Conservation (phyloP, 2,797 vertebrate genomes). For the Enteromius argenteus region DNA sequence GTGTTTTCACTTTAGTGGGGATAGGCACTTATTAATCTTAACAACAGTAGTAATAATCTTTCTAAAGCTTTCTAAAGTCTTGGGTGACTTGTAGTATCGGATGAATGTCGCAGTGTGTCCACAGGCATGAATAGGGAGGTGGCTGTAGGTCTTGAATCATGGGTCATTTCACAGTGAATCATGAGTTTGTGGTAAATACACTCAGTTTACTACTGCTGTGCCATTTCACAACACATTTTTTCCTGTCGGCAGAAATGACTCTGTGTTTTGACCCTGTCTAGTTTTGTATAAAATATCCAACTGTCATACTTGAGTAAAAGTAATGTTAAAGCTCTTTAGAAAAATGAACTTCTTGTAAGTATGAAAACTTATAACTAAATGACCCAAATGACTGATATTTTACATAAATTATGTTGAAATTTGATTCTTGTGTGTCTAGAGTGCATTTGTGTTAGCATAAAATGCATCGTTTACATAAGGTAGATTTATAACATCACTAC, state of each 20-base stretch:
- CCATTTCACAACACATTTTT: conserved; percentile 3
- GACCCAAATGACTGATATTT: background rate
- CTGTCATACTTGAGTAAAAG: background rate
- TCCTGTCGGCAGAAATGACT: background rate
- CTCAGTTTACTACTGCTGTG: background rate
- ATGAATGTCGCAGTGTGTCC: background rate
- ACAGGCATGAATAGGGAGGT: background rate
- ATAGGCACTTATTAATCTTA: too few species aligned
- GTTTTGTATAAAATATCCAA: background rate
- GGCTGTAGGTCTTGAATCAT: conserved; percentile 10
- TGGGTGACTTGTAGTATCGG: background rate
- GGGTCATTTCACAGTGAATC: conserved; percentile 13
- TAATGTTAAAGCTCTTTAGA: background rate
- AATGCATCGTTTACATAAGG: background rate
- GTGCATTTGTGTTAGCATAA: too few species aligned
- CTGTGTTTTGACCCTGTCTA: background rate
- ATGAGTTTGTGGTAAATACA: background rate
- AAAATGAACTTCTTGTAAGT: background rate
- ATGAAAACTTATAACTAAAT: background rate
- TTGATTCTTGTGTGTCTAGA: background rate
- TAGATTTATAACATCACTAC: background rate
- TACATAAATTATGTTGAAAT: background rate
- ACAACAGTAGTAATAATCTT: background rate
- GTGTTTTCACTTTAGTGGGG: background rate
- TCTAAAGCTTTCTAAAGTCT: background rate